Base-by-base conservation (phyloP, 2,113 vertebrate genomes). In the Micronycteris hirsuta region DNA sequence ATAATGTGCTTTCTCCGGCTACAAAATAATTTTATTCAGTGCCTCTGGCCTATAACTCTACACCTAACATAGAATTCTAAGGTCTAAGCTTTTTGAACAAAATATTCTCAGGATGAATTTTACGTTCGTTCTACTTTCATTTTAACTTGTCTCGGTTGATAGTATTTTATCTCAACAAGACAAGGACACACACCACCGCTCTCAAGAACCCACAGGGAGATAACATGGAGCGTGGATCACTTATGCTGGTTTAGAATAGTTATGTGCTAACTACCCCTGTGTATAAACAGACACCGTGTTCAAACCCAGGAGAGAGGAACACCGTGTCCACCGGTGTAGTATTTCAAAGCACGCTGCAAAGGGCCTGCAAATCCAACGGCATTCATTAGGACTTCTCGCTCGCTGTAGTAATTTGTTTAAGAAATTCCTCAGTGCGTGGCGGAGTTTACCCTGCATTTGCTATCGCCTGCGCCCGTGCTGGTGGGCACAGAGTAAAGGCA, bases 321-420 rank as follows among this genome's bases (percentile, higher is more conserved):
- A 38, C n/a, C 1, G 76, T 3, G 95, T 86, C 54, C 93, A 58
- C 67, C 7, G 96, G 96, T 86, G 94, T 93, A 95, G 67, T 31
- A 95, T 97, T 97, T 96, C 97, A 91, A 95, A 96, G 95, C 82
- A 71, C 61, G 12, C 0, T 71, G 93, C 77, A 54, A 67, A 92
- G 74, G 96, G 91, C 93, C 91, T 95, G 86, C 43, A 83, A 45
- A 91, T 65, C 78, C 91, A 65, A 77, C 85, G 91, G 91, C 93
- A 71, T 73, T 96, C n/a, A 93, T 93, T 70, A 83, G 13, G 91
- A 95, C 61, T 87, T 94, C 58, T 93, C 61, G 28, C 78, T 68
- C 3, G 0, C 26, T 4, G 54, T 33, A 80, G 76, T 65, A 70
- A 95, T 96, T 81, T 61, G 83, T n/a, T 92, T 63, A 52, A 86